Base-by-base conservation (phyloP, 2,888 invertebrate genomes). In the Liposcelis brunnea region DNA sequence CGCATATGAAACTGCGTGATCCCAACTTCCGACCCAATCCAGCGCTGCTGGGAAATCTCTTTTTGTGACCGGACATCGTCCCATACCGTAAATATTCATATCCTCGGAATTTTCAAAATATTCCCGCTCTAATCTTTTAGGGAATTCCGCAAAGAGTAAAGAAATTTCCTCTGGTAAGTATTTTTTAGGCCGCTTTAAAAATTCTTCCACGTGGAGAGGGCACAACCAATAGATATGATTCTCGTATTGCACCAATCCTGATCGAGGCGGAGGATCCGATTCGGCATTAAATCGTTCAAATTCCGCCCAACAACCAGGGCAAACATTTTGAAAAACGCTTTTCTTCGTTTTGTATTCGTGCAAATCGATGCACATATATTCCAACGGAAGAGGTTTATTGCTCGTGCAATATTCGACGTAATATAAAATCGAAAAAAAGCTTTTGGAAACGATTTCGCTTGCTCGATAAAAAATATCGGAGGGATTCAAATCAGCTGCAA, bases 181-280 rank as follows among this genome's bases (percentile, higher is more conserved):
- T 12, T 47, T 48, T 5, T 60, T 54, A 1, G 75, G 72, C 50
- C 62, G 49, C 21, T 59, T 54, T 15, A 68, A 50, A 49, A 75
- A 73, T 31, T 56, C 52, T 31, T 64, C 55, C 11, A 68, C 57
- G 52, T 79, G 78, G 16, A 65, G 58, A 1, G 56, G 44, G 52
- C 79, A 79, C 38, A 75, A 54, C 75, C 76, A 79, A 54, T 75
- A 78, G 57, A 68, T 73, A 42, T 59, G 55, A 26, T 66, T 58
- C 49, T 62, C 58, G 54, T 64, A 77, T 49, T 74, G 72, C 1
- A 77, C 62, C 42, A 75, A 54, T 5, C 75, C 74, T 36, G 64
- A 64, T 51, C 69, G 66, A 53, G 72, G 66, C 1, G 69, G 65
- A 6, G 70, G 69, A 37, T 60, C 62, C 63, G 64, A 45, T 67